Conservation (phyloP, 2,113 vertebrate genomes). For the Tachuris rubrigastra region DNA sequence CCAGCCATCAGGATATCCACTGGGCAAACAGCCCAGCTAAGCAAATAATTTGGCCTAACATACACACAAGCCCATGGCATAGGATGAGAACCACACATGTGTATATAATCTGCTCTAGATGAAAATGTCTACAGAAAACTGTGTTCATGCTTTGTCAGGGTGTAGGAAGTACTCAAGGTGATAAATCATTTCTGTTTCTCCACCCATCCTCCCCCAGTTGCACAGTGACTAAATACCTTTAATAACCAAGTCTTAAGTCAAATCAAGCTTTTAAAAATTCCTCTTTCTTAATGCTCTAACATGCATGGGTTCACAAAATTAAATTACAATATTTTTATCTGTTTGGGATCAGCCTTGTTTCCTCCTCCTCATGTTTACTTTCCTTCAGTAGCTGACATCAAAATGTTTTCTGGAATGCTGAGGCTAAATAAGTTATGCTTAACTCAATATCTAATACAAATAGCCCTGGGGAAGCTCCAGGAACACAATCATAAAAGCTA, state of each 20-base stretch:
- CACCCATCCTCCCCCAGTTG: neutral
- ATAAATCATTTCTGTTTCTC: slow-evolving; percentile 35
- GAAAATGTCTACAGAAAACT: slow-evolving; percentile 1
- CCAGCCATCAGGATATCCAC: slow-evolving; percentile 23
- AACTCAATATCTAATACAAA: slow-evolving; percentile 90
- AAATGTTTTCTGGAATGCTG: slow-evolving; percentile 85
- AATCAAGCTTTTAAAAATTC: slow-evolving; percentile 74
- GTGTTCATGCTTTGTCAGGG: slow-evolving; percentile 44
- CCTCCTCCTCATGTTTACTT: slow-evolving; percentile 84
- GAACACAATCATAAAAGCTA: slow-evolving; percentile 83
- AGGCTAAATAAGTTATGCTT: slow-evolving; percentile 89
- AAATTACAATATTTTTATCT: slow-evolving; percentile 85
- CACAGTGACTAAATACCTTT: slow-evolving; percentile 55
- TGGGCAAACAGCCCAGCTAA: slow-evolving; percentile 38
- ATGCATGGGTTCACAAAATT: slow-evolving; percentile 78
- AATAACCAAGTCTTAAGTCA: slow-evolving; percentile 46
- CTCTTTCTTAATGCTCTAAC: slow-evolving; percentile 74
- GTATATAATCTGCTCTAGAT: slow-evolving; percentile 17
- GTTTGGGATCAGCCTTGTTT: slow-evolving; percentile 80
- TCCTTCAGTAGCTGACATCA: slow-evolving; percentile 85
- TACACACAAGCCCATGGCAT: neutral
- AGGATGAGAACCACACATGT: slow-evolving; percentile 45
- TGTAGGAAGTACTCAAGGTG: neutral
- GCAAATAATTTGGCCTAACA: slow-evolving; percentile 32
- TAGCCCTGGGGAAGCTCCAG: slow-evolving; percentile 79